Base-by-base conservation (phyloP, 2,888 invertebrate species). In the Tinea trinotella region DNA sequence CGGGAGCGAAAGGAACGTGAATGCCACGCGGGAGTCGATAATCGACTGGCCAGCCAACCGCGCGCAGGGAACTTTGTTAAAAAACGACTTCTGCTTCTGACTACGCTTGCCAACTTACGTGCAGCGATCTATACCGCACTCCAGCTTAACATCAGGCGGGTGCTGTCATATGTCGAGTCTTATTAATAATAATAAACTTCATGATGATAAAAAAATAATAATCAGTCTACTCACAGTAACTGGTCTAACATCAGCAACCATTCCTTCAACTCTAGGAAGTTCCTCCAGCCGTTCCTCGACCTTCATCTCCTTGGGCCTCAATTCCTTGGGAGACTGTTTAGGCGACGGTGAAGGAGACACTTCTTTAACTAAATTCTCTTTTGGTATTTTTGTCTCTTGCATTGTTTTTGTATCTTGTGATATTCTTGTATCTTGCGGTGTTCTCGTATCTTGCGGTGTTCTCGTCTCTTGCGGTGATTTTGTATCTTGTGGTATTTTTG, bases 211-310 rank as follows among this genome's bases (percentile, higher is more conserved):
- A 24, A 7, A 24, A 24, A 24, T 24, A 24, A 24, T 24, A 24
- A 24, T n/a, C n/a, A n/a, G n/a, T n/a, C n/a, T n/a, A 52, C 78
- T 78, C 57, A 84, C 83, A 63, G 74, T 70, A 54, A 76, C 68
- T 50, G 84, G 75, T 62, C 75, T 73, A 5, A 79, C 75, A 59
- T 77, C 79, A 19, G 53, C 20, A 3, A 40, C 40, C 7, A 24
- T 18, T 22, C n/a, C 10, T 22, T 71, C 72, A 58, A 70, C 57
- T 57, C 70, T 64, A 57, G 61, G 68, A 1, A 71, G 64, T 59
- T 68, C 67, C n/a, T 40, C 15, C 18, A 18, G n/a, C n/a, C 6
- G 56, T 56, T 58, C 40, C 17, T 55, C 52, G 10, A 20, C 52
- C 34, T 58, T 61, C 49, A 59, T 19, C 50, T 57, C 2, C 63